A percentile compares a stretch with the other conserved stretches of the same genome.
phyloP scores from a whole-genome alignment of 2,113 vertebrate genomes.

The Pelmatolapia mariae region DNA sequence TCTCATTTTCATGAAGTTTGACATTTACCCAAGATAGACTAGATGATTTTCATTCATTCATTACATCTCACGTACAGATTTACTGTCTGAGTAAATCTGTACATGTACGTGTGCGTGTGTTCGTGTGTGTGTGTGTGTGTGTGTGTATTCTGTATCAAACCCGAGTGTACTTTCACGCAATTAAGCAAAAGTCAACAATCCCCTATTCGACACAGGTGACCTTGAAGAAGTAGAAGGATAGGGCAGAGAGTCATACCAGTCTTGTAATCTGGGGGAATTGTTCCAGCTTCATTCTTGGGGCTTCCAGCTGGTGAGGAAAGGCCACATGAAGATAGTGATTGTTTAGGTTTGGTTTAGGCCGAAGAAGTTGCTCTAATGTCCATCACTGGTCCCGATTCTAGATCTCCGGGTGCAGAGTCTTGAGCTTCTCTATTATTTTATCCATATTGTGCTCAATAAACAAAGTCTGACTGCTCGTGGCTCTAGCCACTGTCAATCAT shows the following conservation, averaged over 20 bases:
- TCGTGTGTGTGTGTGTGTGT: too few relatives aligned
- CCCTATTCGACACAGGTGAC: not conserved
- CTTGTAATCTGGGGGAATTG: not conserved
- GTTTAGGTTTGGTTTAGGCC: not conserved
- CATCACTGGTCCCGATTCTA: rapidly evolving
- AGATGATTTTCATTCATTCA: not conserved
- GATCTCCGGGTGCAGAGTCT: rapidly evolving
- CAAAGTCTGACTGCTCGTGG: not conserved
- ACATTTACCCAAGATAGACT: not conserved
- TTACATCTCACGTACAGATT: too few relatives aligned
- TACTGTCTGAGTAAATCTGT: too few relatives aligned
- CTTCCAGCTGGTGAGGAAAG: not conserved
- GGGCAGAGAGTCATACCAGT: not conserved
- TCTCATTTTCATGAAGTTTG: not conserved
- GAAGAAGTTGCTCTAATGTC: not conserved
- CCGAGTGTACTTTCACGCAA: not conserved
- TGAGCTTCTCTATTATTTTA: not conserved
- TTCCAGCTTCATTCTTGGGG: not conserved
- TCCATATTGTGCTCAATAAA: not conserved
- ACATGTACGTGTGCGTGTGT: rapidly evolving
- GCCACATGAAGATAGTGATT: not conserved
- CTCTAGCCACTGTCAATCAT: not conserved
- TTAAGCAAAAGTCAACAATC: not conserved
- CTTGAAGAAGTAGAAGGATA: not conserved
- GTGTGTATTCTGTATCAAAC: not conserved